phyloP scores from a whole-genome alignment of 2,888 invertebrate genomes.

The Vesta saturnalis region DNA sequence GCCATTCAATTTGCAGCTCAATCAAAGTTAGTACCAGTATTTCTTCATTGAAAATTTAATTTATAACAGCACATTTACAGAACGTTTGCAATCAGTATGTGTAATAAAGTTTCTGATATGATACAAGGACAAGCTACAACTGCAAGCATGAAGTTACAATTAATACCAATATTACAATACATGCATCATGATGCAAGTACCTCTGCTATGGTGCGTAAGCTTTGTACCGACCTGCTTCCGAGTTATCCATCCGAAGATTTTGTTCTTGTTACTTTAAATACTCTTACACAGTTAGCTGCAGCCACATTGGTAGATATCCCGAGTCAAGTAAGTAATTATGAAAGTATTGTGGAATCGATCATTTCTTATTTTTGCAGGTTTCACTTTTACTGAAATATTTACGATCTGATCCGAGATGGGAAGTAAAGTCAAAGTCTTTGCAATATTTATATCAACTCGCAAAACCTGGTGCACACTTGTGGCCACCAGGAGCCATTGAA shows the following conservation, averaged over 20 bases:
- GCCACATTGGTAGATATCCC: conserved; percentile 92
- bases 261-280: conserved; percentile 83
- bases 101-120: conserved; percentile 95
- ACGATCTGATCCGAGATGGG: conserved; percentile 73
- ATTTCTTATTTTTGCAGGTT: conserved; percentile 53
- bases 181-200: conserved; percentile 85
- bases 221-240: conserved; percentile 78
- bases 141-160: conserved; percentile 87
- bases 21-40: conserved; percentile 74
- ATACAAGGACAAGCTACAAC: conserved; percentile 93
- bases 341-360: not conserved
- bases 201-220: conserved; percentile 73
- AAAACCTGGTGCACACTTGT: conserved; percentile 79
- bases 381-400: conserved; percentile 71
- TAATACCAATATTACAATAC: conserved; percentile 90
- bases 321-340: conserved; percentile 73
- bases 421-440: conserved; percentile 74
- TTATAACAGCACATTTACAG: conserved; percentile 60
- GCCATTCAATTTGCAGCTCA: conserved; percentile 94
- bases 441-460: conserved; percentile 76
- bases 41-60: not conserved
- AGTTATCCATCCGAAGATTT: conserved; percentile 84
- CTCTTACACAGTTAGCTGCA: conserved; percentile 87
- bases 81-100: conserved; percentile 95
- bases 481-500: conserved; percentile 70